Percentiles rank a stretch among this genome's conserved stretches.
Conservation (phyloP, 2,797 vertebrate genomes). For the Acanthornis magna region DNA sequence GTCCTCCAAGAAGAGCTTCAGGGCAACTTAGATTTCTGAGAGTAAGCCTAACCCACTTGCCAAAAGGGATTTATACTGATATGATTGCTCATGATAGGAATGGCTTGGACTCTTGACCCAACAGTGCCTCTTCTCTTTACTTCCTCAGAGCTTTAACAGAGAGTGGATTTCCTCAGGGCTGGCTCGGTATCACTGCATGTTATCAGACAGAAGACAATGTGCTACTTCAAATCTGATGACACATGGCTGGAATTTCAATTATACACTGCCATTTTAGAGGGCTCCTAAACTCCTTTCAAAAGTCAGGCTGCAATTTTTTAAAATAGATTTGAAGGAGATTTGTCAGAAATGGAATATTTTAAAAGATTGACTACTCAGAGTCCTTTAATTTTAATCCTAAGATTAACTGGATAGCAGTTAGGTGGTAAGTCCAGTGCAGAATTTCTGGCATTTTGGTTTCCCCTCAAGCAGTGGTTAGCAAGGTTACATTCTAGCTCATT, state of each 20-base stretch:
- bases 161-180: slow-evolving; percentile 33
- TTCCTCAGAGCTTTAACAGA: neutral
- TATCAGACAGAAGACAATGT: neutral
- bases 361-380: neutral
- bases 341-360: neutral
- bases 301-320: neutral
- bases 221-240: neutral
- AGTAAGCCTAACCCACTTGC: neutral
- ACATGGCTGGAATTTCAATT: slow-evolving; percentile 7
- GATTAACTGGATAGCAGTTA: neutral
- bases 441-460: neutral
- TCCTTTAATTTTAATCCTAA: neutral
- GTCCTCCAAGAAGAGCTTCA: neutral
- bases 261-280: neutral
- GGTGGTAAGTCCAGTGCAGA: neutral
- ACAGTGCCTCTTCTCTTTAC: neutral
- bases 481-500: neutral
- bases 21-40: neutral
- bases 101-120: neutral
- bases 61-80: neutral
- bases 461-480: neutral
- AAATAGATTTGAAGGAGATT: neutral
- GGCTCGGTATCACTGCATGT: neutral
- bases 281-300: neutral
- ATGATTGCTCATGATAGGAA: neutral